phyloP scores from a whole-genome alignment of 2,797 vertebrate species.

The Pseudochirops corinnae region DNA sequence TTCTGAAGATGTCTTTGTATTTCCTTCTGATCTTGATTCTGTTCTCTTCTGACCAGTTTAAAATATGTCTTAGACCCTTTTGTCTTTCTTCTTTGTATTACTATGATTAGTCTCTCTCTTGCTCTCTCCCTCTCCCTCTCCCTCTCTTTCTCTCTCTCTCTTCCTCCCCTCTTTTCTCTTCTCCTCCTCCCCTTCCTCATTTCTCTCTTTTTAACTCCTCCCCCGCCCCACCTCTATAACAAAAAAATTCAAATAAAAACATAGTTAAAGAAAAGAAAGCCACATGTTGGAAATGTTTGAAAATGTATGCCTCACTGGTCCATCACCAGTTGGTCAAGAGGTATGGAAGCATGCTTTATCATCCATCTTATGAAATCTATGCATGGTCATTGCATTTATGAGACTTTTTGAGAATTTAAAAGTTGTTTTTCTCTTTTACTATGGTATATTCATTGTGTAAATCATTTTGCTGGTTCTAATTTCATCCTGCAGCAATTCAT shows the following conservation, averaged over 20 bases:
- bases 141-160: too few species aligned
- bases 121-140: too few species aligned
- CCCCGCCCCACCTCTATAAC: accelerated
- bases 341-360: not conserved
- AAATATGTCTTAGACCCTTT: not conserved
- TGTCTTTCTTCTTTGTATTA: not conserved
- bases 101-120: not conserved
- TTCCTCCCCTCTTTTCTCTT: too few species aligned
- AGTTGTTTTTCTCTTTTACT: not conserved
- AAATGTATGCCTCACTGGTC: not conserved
- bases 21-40: not conserved
- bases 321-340: not conserved
- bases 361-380: not conserved
- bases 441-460: too few species aligned
- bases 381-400: not conserved
- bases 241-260: too few species aligned
- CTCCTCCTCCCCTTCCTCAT: too few species aligned
- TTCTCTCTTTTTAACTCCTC: too few species aligned
- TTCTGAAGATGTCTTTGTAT: not conserved
- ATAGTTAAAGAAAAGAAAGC: not conserved
- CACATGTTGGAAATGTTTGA: not conserved
- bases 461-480: not conserved
- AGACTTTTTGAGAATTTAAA: not conserved
- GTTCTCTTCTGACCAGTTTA: not conserved
- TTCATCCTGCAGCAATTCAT: not conserved